Base-by-base conservation (phyloP, 30 jellyfish, hydroid and myxozoan species). In the Turritopsis dohrnii region DNA sequence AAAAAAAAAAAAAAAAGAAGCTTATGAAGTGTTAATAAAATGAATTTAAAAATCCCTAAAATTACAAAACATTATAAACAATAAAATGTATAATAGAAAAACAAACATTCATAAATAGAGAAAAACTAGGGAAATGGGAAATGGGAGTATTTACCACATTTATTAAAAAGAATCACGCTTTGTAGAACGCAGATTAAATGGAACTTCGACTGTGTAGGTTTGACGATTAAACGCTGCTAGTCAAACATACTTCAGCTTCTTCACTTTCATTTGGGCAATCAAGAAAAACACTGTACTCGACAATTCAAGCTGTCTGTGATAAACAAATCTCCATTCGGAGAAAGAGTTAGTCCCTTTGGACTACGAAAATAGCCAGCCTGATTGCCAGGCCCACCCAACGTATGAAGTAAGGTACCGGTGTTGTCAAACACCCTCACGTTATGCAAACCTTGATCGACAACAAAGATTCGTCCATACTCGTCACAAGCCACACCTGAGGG, bases 401-500 rank as follows among this genome's bases (percentile, higher is more conserved):
- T 54, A 30, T 85, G 88, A 20, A 85, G 18, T 25, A 53, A 66
- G 16, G 54, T 25, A n/a, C 92, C 92, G 22, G 76, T 21, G 54
- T 28, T 85, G 54, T 85, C 92, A 75, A 85, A 85, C 28, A 85
- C 74, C 52, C 79, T 83, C 16, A 85, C 52, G n/a, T 76, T 7
- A 79, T 85, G 86, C 79, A 85, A 77, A 1, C 81, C 54, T 85
- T 76, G 80, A 60, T 85, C 92, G 20, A 60, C 83, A 1, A 85
- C 92, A 60, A 75, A 85, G 1, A 85, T 53, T 18, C 87, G 87
- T 16, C 92, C 92, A 75, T 79, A 21, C 24, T 76, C 89, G 66
- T 85, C 92, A 9, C 65, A 71, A 60, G 29, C 90, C 21, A 85
- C 69, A 30, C 92, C 92, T 19, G 92, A 85, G 0, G 92, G 92